A percentile compares a stretch with the other conserved stretches of the same genome.
phyloP scores from a whole-genome alignment of 2,888 invertebrate species.

The Lissocephala sabroskyi region DNA sequence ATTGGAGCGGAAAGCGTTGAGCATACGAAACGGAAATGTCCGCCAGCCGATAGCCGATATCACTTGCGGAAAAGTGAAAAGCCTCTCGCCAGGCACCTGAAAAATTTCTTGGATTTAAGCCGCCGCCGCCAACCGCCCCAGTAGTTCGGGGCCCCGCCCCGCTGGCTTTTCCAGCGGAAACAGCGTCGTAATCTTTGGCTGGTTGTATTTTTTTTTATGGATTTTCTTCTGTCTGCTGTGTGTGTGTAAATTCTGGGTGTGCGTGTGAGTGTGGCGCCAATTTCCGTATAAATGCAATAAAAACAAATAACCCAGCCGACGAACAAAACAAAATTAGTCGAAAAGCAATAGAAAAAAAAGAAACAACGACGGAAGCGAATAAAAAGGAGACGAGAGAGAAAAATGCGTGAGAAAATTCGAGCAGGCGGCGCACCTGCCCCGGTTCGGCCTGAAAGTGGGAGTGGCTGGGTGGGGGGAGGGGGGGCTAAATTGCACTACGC shows the following conservation, averaged over 20 bases:
- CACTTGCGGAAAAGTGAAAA: no score
- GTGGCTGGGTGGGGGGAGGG: no score
- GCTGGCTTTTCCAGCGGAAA: no score
- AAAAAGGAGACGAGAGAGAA: conserved; percentile 12
- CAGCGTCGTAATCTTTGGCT: conserved; percentile 30
- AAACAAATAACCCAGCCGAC: conserved; percentile 52
- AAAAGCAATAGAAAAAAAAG: conserved; percentile 49
- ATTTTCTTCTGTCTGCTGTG: conserved; percentile 28
- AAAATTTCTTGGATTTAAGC: no score
- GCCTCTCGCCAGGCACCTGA: no score
- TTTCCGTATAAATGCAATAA: conserved; percentile 67
- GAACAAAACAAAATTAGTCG: conserved; percentile 62
- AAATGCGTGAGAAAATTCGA: conserved; percentile 52
- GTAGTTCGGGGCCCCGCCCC: no score
- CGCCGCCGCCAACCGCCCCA: no score
- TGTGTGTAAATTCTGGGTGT: conserved; percentile 13
- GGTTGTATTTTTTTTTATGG: conserved; percentile 32
- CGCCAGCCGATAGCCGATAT: no score
- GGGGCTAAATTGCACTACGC: no score
- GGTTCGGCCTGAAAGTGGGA: no score
- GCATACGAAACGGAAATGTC: conserved; percentile 50
- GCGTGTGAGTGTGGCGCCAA: conserved; percentile 47
- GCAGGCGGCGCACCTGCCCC: conserved; percentile 37
- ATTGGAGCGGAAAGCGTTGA: conserved; percentile 53
- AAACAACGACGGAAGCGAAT: conserved; percentile 50